These are phyloP conservation scores for Neopelma chrysocephalum DNA, from an alignment of 2,797 vertebrate species.

Conservation along the genomic window DNA sequence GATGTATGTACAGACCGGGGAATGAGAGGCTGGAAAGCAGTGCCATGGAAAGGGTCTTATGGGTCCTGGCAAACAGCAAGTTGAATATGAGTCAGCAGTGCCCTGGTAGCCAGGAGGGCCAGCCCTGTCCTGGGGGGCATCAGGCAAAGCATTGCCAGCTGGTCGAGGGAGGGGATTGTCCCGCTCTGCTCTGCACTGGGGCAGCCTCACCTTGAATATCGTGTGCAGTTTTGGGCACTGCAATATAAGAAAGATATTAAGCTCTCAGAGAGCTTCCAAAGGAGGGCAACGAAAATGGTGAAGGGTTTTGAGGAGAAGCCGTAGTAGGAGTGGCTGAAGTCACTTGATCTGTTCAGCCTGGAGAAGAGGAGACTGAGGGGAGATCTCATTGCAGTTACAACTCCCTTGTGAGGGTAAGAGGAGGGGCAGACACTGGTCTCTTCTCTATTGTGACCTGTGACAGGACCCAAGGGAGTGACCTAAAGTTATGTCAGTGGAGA, in stretches of 20 bases:
- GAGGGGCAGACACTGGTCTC: not conserved
- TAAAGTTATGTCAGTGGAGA: not conserved
- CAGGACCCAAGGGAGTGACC: not conserved
- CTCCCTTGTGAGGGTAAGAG: not conserved
- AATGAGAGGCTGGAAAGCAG: not conserved
- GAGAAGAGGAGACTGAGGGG: not conserved
- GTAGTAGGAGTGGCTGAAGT: not conserved
- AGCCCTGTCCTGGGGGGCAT: not conserved
- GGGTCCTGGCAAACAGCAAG: not conserved
- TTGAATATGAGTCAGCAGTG: not conserved
- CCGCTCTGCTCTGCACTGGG: not conserved
- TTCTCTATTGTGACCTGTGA: not conserved
- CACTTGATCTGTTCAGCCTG: not conserved
- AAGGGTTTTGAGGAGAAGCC: not conserved
- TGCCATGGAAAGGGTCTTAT: too few species aligned
- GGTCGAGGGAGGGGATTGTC: not conserved
- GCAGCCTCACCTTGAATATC: not conserved
- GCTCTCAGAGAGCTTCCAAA: not conserved
- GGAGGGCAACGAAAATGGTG: not conserved
- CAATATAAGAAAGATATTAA: not conserved
- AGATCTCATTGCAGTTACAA: not conserved
- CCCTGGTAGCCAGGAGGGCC: not conserved
- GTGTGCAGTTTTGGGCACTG: not conserved
- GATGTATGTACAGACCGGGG: not conserved
- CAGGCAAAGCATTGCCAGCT: not conserved